Conservation (phyloP, 2,797 vertebrate species). For the Sciurus carolinensis region DNA sequence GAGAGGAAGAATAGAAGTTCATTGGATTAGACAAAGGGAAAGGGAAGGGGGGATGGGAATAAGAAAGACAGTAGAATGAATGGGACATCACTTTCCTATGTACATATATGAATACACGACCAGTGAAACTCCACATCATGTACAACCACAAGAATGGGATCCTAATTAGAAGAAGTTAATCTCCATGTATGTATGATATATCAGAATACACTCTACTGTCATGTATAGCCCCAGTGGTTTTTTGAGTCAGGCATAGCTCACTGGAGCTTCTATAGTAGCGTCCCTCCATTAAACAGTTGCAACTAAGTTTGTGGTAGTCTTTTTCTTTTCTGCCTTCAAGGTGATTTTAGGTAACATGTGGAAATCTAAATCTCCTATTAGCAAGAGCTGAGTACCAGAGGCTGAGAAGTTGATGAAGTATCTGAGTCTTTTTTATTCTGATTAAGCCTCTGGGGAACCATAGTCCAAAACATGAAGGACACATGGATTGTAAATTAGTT, state of each 20-base stretch:
- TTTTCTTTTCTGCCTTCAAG: conserved; percentile 30
- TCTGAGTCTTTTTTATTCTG: conserved; percentile 79
- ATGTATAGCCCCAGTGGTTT: background rate
- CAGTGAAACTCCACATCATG: too few species aligned
- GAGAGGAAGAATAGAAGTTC: too few species aligned
- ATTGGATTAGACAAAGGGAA: too few species aligned
- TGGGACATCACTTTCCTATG: too few species aligned
- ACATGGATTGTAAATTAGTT: conserved; percentile 81
- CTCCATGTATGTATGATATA: too few species aligned
- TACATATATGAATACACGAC: too few species aligned
- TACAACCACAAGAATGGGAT: too few species aligned
- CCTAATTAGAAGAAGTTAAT: too few species aligned
- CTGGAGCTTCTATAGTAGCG: background rate
- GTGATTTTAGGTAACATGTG: conserved; percentile 53
- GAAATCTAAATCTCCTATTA: conserved; percentile 62
- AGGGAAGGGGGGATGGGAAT: too few species aligned
- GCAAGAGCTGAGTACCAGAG: conserved; percentile 49
- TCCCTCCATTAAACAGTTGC: background rate
- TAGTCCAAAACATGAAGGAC: conserved; percentile 74
- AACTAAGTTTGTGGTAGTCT: background rate
- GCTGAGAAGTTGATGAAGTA: background rate
- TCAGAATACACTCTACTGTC: too few species aligned
- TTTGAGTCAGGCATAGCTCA: fast-evolving
- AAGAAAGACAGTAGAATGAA: too few species aligned
- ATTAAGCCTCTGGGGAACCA: conserved; percentile 79